A percentile compares a stretch with the other conserved stretches of the same genome.
Conservation (phyloP, 1,140 invertebrate species). For the Formica selysi region DNA sequence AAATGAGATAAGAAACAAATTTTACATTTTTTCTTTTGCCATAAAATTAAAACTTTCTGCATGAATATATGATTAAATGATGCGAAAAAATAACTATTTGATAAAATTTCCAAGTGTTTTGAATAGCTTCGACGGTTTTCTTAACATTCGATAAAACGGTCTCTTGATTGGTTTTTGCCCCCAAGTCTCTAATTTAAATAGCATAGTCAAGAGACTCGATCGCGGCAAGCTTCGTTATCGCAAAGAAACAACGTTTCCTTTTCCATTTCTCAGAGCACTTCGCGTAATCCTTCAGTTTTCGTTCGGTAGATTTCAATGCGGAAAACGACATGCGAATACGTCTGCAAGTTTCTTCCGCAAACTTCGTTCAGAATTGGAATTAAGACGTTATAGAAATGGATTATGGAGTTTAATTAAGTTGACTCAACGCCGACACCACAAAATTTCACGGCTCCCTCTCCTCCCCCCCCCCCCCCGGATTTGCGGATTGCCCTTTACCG, state of each 20-base stretch:
- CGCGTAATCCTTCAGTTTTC: constrained; percentile 61
- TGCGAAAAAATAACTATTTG: neutral
- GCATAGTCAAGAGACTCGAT: constrained; percentile 23
- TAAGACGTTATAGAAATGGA: constrained; percentile 78
- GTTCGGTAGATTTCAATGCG: constrained; percentile 66
- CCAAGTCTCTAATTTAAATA: constrained; percentile 40
- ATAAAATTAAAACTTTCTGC: neutral
- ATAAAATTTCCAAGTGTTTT: constrained; percentile 13
- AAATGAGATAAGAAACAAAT: neutral
- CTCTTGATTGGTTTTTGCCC: neutral
- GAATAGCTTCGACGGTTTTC: constrained; percentile 1
- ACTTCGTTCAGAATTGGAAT: constrained; percentile 72
- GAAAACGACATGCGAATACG: constrained; percentile 73
- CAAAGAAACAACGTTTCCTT: constrained; percentile 70
- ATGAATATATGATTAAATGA: neutral
- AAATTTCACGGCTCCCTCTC: constrained; percentile 56
- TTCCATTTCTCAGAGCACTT: constrained; percentile 58
- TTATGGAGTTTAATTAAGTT: constrained; percentile 78
- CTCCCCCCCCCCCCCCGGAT: neutral
- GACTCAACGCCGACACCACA: constrained; percentile 68
- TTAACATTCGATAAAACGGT: constrained; percentile 18
- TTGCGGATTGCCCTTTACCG: constrained; percentile 57
- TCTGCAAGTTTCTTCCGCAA: constrained; percentile 63
- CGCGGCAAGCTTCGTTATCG: constrained; percentile 49
- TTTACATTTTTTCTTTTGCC: neutral